Evolutionary conservation across 2,888 invertebrate species (phyloP).

Genomic region (Copidosoma aretas): DNA sequence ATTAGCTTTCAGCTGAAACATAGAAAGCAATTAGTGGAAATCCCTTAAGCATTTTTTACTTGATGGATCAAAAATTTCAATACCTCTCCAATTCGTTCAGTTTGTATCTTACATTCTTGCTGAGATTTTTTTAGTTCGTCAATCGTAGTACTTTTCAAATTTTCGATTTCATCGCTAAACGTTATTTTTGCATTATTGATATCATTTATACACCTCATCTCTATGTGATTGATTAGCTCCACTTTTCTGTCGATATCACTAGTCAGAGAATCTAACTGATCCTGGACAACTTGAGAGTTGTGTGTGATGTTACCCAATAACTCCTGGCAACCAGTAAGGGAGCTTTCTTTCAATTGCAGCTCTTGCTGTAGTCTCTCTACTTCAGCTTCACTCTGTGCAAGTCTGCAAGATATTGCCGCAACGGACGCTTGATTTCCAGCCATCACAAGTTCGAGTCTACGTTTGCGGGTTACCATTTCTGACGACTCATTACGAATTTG

Average conservation of each 20-base stretch:
- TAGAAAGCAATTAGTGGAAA: conserved; percentile 11
- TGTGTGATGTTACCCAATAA: conserved; percentile 51
- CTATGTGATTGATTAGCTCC: conserved; percentile 51
- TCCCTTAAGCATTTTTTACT: not conserved
- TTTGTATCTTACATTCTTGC: conserved; percentile 47
- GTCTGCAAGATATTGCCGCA: conserved; percentile 52
- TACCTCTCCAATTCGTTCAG: conserved; percentile 51
- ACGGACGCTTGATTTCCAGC: conserved; percentile 58
- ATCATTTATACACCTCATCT: conserved; percentile 50
- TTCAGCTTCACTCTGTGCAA: conserved; percentile 55
- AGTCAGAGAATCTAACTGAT: conserved; percentile 51
- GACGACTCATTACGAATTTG: conserved; percentile 57
- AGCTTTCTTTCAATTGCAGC: conserved; percentile 50
- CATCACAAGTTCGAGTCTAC: conserved; percentile 57
- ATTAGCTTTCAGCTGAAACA: conserved; percentile 49
- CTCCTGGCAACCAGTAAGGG: conserved; percentile 51
- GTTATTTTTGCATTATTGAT: conserved; percentile 50
- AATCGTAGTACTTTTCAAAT: conserved; percentile 47
- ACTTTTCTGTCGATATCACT: conserved; percentile 51
- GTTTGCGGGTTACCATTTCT: conserved; percentile 56
- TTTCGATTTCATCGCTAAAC: conserved; percentile 53
- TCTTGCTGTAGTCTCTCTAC: conserved; percentile 55
- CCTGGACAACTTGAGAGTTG: conserved; percentile 53
- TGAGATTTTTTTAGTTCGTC: conserved; percentile 50
- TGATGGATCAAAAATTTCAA: not conserved